phyloP scores from a whole-genome alignment of 1,140 invertebrate species.

The Littorina saxatilis region DNA sequence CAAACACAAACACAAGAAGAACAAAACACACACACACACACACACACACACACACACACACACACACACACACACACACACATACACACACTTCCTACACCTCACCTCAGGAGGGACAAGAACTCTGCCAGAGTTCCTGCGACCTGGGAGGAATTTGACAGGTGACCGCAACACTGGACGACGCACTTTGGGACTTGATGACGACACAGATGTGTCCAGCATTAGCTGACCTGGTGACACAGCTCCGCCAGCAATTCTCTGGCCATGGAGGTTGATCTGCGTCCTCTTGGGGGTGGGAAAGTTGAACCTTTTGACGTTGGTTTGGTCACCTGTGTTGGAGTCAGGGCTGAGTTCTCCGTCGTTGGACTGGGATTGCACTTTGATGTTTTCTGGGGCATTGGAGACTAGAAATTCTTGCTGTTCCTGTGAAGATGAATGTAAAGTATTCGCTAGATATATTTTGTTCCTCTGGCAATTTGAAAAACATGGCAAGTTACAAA shows the following conservation, averaged over 20 bases:
- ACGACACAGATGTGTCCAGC: constrained; percentile 28
- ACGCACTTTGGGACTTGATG: constrained; percentile 48
- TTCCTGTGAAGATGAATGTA: constrained; percentile 24
- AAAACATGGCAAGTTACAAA: too few species aligned
- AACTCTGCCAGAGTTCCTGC: constrained; percentile 21
- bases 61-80: not conserved
- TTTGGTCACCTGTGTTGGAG: constrained; percentile 1
- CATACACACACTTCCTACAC: not conserved
- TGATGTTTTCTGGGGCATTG: constrained; percentile 52
- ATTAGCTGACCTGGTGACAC: not conserved
- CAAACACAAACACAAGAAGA: too few species aligned
- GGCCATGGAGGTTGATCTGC: not conserved
- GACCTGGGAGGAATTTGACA: constrained; percentile 40
- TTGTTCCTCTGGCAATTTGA: not conserved
- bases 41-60: not conserved
- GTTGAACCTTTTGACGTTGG: constrained; percentile 25
- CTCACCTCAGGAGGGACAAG: constrained; percentile 41
- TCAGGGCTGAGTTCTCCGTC: constrained; percentile 40
- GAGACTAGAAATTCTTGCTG: constrained; percentile 55
- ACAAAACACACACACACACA: not conserved
- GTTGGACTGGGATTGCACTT: constrained; percentile 35
- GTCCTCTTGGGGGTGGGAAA: constrained; percentile 25
- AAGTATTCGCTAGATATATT: not conserved
- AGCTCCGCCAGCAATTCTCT: not conserved
- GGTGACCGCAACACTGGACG: constrained; percentile 52